Evolutionary conservation across 1,140 invertebrate genomes (phyloP), one percentile per base, ranked within the genome.

Genomic region (Microplitis demolitor): DNA sequence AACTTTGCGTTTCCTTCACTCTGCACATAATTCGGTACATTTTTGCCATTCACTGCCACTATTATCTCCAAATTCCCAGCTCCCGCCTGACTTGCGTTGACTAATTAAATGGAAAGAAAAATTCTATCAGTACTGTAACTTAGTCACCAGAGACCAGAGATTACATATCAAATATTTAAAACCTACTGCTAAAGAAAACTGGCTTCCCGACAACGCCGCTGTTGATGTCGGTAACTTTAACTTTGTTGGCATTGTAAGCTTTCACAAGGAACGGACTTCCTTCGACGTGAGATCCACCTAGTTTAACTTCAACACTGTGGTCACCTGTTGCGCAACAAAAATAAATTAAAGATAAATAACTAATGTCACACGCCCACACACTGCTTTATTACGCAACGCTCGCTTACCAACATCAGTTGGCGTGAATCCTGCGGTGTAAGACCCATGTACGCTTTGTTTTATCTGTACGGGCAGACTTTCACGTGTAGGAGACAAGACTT

Each of bases 21-120:
- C 82, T 98, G 96, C 1, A 99, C 97, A 85, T 98, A 99, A 88
- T 99, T 99, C 4, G 98, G 98, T 4, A 99, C 97, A 88, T 99
- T 99, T 80, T 96, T 92, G 3, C 96, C 96, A 81, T 95, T 96
- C n/a, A 98, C 97, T 0, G 97, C 96, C 0, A 99, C 97, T 69
- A 98, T 98, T 56, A 99, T 99, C 88, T 99, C 97, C 76, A 99
- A 88, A 87, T 98, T 98, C 50, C 97, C 97, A 73, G 97, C 97
- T 74, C 97, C 95, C 79, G 91, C 93, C 85, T 92, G 90, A 75
- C 91, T 92, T 35, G 93, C 93, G 83, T 95, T 93, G 71, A 96
- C 93, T 93, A 79, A 14, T 54, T 54, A 66, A 88, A 84, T 71
- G 45, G 0, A 61, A 62, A 61, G 50, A 50, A 62, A 69, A 66